Base-by-base conservation (phyloP, 2,888 invertebrate species). In the Xestoiulus laeticollis region DNA sequence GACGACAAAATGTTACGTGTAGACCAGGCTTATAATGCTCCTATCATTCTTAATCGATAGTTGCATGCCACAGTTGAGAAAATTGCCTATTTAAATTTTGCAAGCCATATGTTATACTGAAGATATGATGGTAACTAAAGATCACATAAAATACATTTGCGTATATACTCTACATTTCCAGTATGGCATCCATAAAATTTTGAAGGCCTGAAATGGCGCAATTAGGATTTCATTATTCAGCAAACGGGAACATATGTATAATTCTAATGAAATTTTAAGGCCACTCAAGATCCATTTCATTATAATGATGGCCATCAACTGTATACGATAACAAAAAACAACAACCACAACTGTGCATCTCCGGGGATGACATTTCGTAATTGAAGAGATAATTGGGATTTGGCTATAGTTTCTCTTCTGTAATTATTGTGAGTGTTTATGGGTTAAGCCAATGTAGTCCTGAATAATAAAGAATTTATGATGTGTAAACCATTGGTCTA, bases 321-420 rank as follows among this genome's bases (percentile, higher is more conserved):
- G 26, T n/a, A 19, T 19, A 26, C 26, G 30, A 26, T 3, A 38
- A 38, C 3, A 38, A 38, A 38, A 38, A 38, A 38, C 38, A 3
- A 6, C 38, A 16, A 78, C 78, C 30, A 26, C 68, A 68, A 59
- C 59, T 26, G 68, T 30, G 14, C 30, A 10, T 78, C 78, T 26
- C 78, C 14, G 78, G 78, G 30, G 78, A 78, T 78, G 78, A 30
- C 78, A 26, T 78, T 78, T 78, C 30, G 78, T 78, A 78, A 78
- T 78, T 78, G 78, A 26, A 30, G 78, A 78, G 78, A 30, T 78
- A 78, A 78, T 78, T 78, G 26, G 78, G 78, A 78, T 78, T 78
- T 68, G 68, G 22, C 8, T 30, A n/a, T n/a, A 14, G 10, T 30
- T 78, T 30, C 78, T 30, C 26, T 26, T 30, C 78, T 10, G 78